These are phyloP conservation scores for Cataglyphis rosenhaueri DNA, from an alignment of 2,888 invertebrate genomes.

Conservation along the genomic window DNA sequence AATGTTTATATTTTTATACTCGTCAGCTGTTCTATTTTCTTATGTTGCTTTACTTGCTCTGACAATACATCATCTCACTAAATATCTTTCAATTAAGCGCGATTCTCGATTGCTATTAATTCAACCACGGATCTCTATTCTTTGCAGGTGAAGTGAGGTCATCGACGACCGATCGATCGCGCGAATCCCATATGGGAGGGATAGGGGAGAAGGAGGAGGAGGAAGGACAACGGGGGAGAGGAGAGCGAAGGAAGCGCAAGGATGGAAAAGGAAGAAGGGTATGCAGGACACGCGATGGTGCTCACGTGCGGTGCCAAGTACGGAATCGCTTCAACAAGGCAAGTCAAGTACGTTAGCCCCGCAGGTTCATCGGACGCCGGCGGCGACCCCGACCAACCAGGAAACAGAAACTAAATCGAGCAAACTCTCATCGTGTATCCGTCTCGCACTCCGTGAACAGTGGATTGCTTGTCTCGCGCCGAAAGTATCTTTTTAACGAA, in stretches of 20 bases:
- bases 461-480: background rate
- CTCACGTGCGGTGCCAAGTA: constrained; percentile 81
- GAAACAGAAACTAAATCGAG: constrained; percentile 49
- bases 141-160: constrained; percentile 57
- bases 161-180: constrained; percentile 75
- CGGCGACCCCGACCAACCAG: constrained; percentile 50
- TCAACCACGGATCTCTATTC: background rate
- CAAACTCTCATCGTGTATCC: background rate
- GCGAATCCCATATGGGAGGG: constrained; percentile 72
- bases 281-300: constrained; percentile 82
- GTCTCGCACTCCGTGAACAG: background rate
- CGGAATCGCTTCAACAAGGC: constrained; percentile 74
- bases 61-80: background rate
- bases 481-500: constrained; percentile 5
- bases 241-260: constrained; percentile 64
- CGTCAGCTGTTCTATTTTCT: background rate
- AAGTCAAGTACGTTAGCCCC: constrained; percentile 81
- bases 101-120: background rate
- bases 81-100: background rate
- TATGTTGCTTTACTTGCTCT: background rate
- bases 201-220: background rate
- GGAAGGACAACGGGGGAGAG: background rate
- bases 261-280: constrained; percentile 73
- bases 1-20: background rate
- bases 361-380: constrained; percentile 82